These are phyloP conservation scores for Latrodectus hesperus DNA, from an alignment of 2,888 invertebrate species.

Conservation along the genomic window DNA sequence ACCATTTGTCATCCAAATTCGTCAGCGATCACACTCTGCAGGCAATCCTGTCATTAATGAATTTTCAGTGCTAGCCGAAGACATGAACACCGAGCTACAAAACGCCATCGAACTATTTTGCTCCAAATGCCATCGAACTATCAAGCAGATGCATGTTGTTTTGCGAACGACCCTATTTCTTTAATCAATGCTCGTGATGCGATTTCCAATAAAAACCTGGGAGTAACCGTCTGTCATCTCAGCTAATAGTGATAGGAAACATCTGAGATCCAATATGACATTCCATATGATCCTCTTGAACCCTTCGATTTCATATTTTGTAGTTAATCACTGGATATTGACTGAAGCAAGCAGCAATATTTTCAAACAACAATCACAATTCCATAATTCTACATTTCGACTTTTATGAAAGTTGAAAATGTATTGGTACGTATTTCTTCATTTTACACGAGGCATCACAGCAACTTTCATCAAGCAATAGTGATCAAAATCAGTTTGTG, in stretches of 20 bases:
- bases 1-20: background rate
- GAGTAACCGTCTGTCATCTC: background rate
- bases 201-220: background rate
- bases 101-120: background rate
- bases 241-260: background rate
- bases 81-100: background rate
- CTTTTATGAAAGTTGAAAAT: background rate
- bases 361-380: background rate
- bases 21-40: background rate
- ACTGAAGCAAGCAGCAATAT: background rate
- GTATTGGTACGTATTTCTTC: background rate
- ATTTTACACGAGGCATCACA: background rate
- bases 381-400: background rate
- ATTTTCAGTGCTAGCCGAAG: background rate
- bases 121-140: background rate
- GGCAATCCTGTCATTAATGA: background rate
- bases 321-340: background rate
- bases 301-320: background rate
- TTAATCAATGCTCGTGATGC: background rate
- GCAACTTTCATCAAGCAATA: background rate
- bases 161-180: background rate
- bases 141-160: background rate
- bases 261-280: background rate
- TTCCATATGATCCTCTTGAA: background rate
- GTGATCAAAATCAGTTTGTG: background rate